Evolutionary conservation across 2,113 vertebrate genomes (phyloP).

Genomic region (Irena cyanogastra): DNA sequence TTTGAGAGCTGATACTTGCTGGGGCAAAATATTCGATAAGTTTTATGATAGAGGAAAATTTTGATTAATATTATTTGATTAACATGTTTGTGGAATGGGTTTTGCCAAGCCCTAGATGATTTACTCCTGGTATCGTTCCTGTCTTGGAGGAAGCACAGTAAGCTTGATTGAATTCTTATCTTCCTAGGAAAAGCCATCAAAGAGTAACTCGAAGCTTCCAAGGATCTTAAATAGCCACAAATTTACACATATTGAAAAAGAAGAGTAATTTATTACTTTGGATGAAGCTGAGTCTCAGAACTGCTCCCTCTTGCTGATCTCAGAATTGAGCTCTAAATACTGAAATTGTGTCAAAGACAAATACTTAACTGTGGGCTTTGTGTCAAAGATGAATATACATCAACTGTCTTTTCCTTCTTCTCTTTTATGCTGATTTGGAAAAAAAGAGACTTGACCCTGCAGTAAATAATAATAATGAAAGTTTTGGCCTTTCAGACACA

Average conservation of each 20-base stretch:
- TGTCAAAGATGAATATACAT: not conserved
- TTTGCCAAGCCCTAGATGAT: not conserved
- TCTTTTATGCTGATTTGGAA: not conserved
- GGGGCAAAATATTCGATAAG: not conserved
- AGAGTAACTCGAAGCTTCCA: not conserved
- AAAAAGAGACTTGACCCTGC: not conserved
- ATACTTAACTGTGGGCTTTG: not conserved
- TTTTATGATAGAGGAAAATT: not conserved
- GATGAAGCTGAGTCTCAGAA: not conserved
- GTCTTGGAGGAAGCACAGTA: not conserved
- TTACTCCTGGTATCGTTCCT: not conserved
- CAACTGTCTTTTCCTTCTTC: not conserved
- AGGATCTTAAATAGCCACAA: not conserved
- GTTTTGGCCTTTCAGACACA: constrained; percentile 66
- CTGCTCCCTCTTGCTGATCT: not conserved
- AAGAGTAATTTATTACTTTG: not conserved
- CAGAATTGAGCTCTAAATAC: not conserved
- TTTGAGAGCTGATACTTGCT: not conserved
- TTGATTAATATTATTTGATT: not conserved
- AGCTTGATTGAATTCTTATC: not conserved
- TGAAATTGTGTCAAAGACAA: not conserved
- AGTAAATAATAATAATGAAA: not conserved
- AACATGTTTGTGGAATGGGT: not conserved
- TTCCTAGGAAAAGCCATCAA: not conserved
- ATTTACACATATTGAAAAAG: not conserved